Conservation (phyloP, 2,797 vertebrate species). For the Poeciliopsis presidionis region DNA sequence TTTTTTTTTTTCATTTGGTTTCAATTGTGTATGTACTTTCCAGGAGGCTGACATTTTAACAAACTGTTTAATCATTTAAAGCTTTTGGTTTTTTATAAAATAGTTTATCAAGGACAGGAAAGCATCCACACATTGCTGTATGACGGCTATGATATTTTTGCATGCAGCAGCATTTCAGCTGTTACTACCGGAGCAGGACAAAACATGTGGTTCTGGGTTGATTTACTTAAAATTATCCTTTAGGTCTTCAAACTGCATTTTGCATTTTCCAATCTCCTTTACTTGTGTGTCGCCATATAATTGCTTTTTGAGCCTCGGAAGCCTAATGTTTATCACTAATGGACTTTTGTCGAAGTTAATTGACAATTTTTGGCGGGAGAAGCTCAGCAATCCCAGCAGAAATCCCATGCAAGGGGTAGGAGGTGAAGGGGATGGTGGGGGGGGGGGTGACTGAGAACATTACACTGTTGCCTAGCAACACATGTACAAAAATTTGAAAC, state of each 20-base stretch:
- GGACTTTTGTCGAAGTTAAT: constrained; percentile 81
- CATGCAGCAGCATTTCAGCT: constrained; percentile 19
- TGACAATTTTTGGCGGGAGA: constrained; percentile 79
- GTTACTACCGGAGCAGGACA: constrained; percentile 16
- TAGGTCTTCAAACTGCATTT: constrained; percentile 29
- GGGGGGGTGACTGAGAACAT: constrained; percentile 72
- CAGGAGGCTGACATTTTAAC: not conserved
- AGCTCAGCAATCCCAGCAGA: constrained; percentile 77
- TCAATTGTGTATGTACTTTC: not conserved
- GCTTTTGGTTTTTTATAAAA: constrained; percentile 3
- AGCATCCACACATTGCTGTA: not conserved
- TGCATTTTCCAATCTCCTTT: constrained; percentile 3
- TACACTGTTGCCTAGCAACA: constrained; percentile 87
- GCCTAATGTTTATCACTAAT: constrained; percentile 75
- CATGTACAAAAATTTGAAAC: constrained; percentile 81
- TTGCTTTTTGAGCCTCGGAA: constrained; percentile 68
- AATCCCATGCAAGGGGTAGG: constrained; percentile 58
- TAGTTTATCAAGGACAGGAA: constrained; percentile 1
- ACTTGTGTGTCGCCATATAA: constrained; percentile 32
- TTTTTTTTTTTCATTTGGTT: not conserved
- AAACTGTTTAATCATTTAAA: constrained; percentile 1
- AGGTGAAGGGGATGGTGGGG: not conserved
- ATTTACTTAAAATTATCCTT: constrained; percentile 48
- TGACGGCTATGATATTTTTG: constrained; percentile 19
- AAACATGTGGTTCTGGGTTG: constrained; percentile 12